Evolutionary conservation across 1,140 invertebrate species (phyloP), one percentile per base, ranked within the genome.

Genomic region (Idris sp.): DNA sequence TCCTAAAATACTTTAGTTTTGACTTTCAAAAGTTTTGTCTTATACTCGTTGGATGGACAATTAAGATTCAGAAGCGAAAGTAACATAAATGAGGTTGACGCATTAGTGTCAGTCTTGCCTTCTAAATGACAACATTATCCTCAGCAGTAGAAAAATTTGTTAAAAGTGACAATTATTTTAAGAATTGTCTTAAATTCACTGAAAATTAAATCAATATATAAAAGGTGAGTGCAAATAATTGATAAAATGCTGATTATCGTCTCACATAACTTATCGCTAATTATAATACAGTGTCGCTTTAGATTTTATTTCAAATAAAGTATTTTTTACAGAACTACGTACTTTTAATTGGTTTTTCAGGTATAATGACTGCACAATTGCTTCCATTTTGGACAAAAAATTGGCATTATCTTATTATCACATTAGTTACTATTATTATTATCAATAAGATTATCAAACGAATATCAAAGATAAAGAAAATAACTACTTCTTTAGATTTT

Each of bases 361-460:
- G 19, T 40, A 75, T 48, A 46, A 86, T 86, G 83, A 26, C 83
- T 16, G 35, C 68, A 3, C 58, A 86, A 46, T 16, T 81, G 15
- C 18, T 82, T 10, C 84, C 84, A 14, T 85, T 86, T 59, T 82
- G 79, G 72, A 64, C 38, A 6, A 83, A 83, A 44, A 79, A 86
- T 38, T 80, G 83, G 77, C 48, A 77, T 18, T 76, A 83, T 19
- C 11, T 83, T 30, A 25, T 79, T 0, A 54, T 83, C 15, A 11
- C n/a, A 9, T 15, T 82, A 6, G n/a, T 81, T 8, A 54, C 54
- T 13, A 79, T 48, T 31, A 11, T 68, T 9, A 7, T 80, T 46
- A 40, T 69, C 1, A 74, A 78, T 25, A 4, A 69, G 7, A 43
- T 81, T 18, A 67, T 56, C n/a, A 74, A 53, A 11, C 3, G 10